Evolutionary conservation across 2,113 vertebrate species (phyloP), one percentile per base, ranked within the genome.

Genomic region (Triplophysa siluroides): DNA sequence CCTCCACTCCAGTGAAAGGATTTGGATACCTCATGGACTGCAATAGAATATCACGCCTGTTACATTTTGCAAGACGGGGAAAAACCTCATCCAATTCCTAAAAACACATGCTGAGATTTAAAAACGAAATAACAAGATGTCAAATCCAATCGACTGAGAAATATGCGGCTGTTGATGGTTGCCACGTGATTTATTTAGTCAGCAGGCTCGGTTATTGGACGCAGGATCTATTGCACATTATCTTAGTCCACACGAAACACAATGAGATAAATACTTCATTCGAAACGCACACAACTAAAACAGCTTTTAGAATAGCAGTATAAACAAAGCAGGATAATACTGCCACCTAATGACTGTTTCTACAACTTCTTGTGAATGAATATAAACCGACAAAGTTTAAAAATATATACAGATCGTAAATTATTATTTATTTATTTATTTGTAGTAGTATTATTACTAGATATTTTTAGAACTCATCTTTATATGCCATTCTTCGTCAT

Each of bases 101-200:
- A 24, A 74, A 86, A 86, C 87, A 87, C 85, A 87, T 87, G 88
- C 67, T 86, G 70, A 81, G 82, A 66, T 83, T 75, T 84, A 88
- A 87, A 78, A 84, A 66, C 63, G n/a, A 62, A 88, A 85, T 70
- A 83, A 60, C 75, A 1, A 84, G 50, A 83, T 68, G 86, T 89
- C 86, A 83, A 26, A 43, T 84, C 43, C 70, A 87, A 87, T 89
- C 43, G 71, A 50, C 11, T 72, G 63, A 83, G 83, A 76, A 83
- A 83, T 84, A 65, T 33, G 14, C 68, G 72, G 87, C 54, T 56
- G 54, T n/a, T 14, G 41, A 9, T 38, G 68, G 84, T 60, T 81
- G 71, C 72, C 82, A 24, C 45, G n/a, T 73, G 83, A 64, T 87
- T 86, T 88, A 77, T 85, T 87, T 88, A 83, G 69, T 86, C 81